These are phyloP conservation scores for Drosophila virilis DNA, from an alignment of 1,140 invertebrate species.

Conservation along the genomic window DNA sequence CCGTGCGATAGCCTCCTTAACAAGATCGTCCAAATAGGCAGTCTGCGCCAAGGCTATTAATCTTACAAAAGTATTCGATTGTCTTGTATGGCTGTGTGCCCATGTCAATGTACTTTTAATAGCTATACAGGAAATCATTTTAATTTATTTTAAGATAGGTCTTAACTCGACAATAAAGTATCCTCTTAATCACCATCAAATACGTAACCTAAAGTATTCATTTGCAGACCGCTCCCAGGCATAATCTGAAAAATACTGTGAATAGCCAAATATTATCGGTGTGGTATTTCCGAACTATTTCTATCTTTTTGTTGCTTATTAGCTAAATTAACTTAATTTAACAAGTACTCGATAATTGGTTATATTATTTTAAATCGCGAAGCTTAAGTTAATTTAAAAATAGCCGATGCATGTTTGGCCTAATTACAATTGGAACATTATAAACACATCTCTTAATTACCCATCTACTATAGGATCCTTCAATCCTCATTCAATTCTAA, in stretches of 20 bases:
- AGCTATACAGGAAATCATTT: slow-evolving; percentile 27
- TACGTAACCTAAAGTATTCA: no score
- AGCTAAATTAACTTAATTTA: background rate
- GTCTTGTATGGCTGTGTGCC: slow-evolving; percentile 2
- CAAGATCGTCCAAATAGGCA: slow-evolving; percentile 4
- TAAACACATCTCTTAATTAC: slow-evolving; percentile 57
- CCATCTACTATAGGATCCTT: slow-evolving; percentile 15
- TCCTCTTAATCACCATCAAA: background rate
- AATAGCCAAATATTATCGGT: no score
- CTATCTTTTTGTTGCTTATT: background rate
- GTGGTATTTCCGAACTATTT: background rate
- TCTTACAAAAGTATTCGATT: background rate
- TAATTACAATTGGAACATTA: slow-evolving; percentile 46
- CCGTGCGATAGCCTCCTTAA: slow-evolving; percentile 39
- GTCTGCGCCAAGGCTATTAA: background rate
- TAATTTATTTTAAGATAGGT: slow-evolving; percentile 29
- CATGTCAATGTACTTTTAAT: slow-evolving; percentile 4
- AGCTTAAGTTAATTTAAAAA: background rate
- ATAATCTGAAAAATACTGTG: background rate
- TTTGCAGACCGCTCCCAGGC: no score
- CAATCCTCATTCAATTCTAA: background rate
- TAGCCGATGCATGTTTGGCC: slow-evolving; percentile 37
- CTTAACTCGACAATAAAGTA: slow-evolving; percentile 13
- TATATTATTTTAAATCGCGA: no score
- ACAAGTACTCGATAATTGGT: background rate